Evolutionary conservation across 2,113 vertebrate genomes (phyloP).

Genomic region (Lethenteron camtschaticum): DNA sequence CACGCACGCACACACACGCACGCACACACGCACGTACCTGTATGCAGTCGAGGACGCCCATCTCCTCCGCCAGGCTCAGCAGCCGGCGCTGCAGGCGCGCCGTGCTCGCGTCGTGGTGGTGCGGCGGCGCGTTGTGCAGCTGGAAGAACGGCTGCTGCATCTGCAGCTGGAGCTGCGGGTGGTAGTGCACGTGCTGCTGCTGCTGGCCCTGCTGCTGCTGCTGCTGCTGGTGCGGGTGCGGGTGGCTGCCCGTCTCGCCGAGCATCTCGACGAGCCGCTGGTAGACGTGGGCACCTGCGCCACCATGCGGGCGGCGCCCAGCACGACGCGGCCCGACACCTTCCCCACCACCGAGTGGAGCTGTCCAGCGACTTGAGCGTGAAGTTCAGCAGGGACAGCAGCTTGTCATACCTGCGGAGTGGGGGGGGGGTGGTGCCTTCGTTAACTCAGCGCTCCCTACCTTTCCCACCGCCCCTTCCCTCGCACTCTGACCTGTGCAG

Average conservation of each 20-base stretch:
- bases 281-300: conserved; percentile 50
- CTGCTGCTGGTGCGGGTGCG: conserved; percentile 13
- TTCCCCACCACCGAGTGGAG: conserved; percentile 69
- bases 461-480: no score
- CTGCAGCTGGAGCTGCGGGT: no score
- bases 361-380: conserved; percentile 55
- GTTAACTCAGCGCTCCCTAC: no score
- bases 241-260: conserved; percentile 21
- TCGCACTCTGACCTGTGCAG: no score
- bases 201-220: neutral
- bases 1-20: no score
- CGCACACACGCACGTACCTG: conserved; percentile 15
- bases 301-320: conserved; percentile 62
- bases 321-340: conserved; percentile 49
- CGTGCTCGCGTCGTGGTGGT: neutral
- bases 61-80: conserved; percentile 57
- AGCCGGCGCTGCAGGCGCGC: conserved; percentile 39
- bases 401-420: conserved; percentile 48
- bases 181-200: no score
- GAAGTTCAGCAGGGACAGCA: conserved; percentile 47
- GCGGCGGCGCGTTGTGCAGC: no score
- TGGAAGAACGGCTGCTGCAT: no score
- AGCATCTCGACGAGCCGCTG: conserved; percentile 57
- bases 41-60: conserved; percentile 50
- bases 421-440: no score